Evolutionary conservation across 2,113 vertebrate species (phyloP), one percentile per base, ranked within the genome.

Genomic region (Myotis brandtii): DNA sequence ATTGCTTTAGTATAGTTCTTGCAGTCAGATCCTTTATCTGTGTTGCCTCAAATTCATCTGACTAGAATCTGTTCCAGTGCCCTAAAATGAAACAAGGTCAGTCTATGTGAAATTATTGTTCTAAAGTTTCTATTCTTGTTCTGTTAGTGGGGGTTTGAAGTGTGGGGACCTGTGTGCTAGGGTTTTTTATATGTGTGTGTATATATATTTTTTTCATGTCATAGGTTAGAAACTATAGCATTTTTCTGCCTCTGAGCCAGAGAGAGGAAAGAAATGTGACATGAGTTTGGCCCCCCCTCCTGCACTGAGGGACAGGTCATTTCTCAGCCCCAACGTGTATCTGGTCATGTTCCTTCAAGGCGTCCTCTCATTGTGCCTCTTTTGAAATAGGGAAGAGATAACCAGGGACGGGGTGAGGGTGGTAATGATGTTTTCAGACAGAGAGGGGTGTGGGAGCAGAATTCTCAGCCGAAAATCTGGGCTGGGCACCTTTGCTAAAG

Each of bases 41-140:
- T 46, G 50, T 46, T 23, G 5, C 62, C 94, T 93, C 70, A 34
- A 67, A 83, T 89, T 93, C 50, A 10, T 59, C 72, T 50, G 56
- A 89, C 59, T 52, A 56, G 92, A 73, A 94, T 67, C 48, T 1
- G 0, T 46, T 67, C 64, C n/a, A 50, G 52, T 59, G 90, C 80
- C 75, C 93, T 91, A 83, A 72, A 93, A 81, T 18, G 46, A 95
- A 97, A 93, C 46, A 80, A 84, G 87, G 90, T 93, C 80, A 95
- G 69, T 52, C 81, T 23, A 81, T 30, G 25, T 66, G 81, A 90
- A 91, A 62, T 56, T 89, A 85, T 46, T 76, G 67, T 86, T 85
- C 73, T 56, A 79, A 91, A 43, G 69, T 70, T 70, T 91, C 86
- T 96, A 86, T 94, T 94, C 54, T 86, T 50, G 43, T 27, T 56